Conservation (phyloP, 2,888 invertebrate species). For the Dorcus parallelipipedus region DNA sequence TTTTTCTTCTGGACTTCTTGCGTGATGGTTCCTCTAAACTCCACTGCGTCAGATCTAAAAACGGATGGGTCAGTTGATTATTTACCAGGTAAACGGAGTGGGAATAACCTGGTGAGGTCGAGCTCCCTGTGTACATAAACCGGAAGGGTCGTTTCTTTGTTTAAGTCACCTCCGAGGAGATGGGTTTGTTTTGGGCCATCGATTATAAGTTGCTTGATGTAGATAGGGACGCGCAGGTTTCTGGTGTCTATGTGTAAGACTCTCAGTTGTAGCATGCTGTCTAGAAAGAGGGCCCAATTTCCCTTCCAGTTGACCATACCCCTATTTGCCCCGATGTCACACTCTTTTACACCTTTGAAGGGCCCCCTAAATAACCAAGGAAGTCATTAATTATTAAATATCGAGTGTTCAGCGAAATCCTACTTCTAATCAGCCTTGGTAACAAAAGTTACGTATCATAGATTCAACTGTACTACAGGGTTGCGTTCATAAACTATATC, state of each 20-base stretch:
- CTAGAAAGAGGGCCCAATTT: conserved; percentile 87
- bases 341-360: conserved; percentile 29
- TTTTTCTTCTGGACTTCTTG: conserved; percentile 68
- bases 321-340: conserved; percentile 39
- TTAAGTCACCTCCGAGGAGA: conserved; percentile 21
- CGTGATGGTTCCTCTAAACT: conserved; percentile 72
- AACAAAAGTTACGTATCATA: too few relatives aligned
- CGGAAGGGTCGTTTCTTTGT: conserved; percentile 31
- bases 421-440: too few relatives aligned
- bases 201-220: conserved; percentile 22
- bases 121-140: conserved; percentile 48
- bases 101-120: conserved; percentile 13
- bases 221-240: conserved; percentile 66
- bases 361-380: conserved; percentile 25
- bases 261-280: conserved; percentile 78
- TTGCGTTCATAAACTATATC: too few relatives aligned
- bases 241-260: conserved; percentile 66
- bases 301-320: conserved; percentile 66
- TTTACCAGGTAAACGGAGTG: too few relatives aligned
- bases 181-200: conserved; percentile 21
- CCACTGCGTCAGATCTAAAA: conserved; percentile 68
- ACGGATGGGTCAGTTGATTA: conserved; percentile 40
- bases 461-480: too few relatives aligned
- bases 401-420: too few relatives aligned
- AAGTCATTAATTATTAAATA: neutral